Base-by-base conservation (phyloP, 2,113 vertebrate species). In the Heterocephalus glaber region DNA sequence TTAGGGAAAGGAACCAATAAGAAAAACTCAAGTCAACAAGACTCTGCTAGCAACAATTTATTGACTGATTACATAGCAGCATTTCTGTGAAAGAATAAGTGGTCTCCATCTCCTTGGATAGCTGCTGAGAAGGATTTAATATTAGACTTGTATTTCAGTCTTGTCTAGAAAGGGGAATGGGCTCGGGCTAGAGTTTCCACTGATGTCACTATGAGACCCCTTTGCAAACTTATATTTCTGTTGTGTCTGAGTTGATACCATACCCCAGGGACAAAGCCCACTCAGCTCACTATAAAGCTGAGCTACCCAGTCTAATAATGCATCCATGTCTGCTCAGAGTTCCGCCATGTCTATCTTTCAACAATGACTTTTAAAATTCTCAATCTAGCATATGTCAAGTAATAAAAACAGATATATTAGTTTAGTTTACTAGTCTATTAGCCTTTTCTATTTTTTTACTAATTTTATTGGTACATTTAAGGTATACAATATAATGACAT, bases 371-470 rank as follows among this genome's bases (percentile, higher is more conserved):
- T 60, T 87, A 17, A 89, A 86, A 89, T 54, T n/a, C n/a, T 94
- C 63, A 91, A 33, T 56, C 74, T 41, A 47, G 8, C 35, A 63
- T 47, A 30, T 13, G 61, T n/a, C 65, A 60, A 83, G 20, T 26
- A 68, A 95, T 44, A 70, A 77, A 96, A 77, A 82, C 26, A 38
- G 20, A 76, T 20, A 8, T 26, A 70, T 47, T 61, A 63, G 76
- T 81, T 76, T 60, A 38, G 44, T 49, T 85, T 70, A 77, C 26
- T 72, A 61, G 38, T 85, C 44, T 95, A 3, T 88, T 35, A 26
- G 7, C 35, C 68, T 30, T 89, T 96, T 38, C 72, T 56, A 33
- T 70, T 82, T 89, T 89, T n/a, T n/a, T n/a, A n/a, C n/a, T n/a
- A n/a, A n/a, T n/a, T n/a, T n/a, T n/a, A n/a, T n/a, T n/a, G n/a